Conservation (phyloP, 2,797 vertebrate genomes). For the Xiphorhynchus erythropygius region DNA sequence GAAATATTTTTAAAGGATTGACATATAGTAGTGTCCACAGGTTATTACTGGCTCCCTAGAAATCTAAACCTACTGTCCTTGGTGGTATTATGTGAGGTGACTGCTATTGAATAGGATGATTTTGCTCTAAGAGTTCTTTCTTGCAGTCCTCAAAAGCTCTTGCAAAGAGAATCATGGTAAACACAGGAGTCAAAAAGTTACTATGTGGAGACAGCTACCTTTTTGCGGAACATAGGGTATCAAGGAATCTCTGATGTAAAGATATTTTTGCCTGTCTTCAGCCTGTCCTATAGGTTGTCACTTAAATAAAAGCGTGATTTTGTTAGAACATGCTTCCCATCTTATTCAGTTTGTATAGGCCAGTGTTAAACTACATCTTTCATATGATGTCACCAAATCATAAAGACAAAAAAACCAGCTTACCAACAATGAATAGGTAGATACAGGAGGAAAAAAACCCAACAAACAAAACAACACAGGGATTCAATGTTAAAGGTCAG, state of each 20-base stretch:
- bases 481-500: background rate
- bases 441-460: background rate
- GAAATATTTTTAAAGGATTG: background rate
- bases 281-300: background rate
- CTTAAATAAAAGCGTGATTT: constrained; percentile 14
- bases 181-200: background rate
- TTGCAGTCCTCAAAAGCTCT: constrained; percentile 2
- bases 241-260: background rate
- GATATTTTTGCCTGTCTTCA: background rate
- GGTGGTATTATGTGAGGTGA: background rate
- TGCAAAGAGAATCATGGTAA: background rate
- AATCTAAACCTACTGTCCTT: constrained; percentile 15
- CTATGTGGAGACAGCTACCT: background rate
- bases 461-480: background rate
- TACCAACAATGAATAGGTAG: background rate
- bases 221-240: background rate
- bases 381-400: background rate
- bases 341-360: background rate
- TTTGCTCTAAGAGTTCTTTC: background rate
- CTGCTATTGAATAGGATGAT: background rate
- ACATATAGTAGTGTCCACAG: background rate
- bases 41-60: constrained; percentile 12
- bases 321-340: background rate
- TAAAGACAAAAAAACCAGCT: background rate
- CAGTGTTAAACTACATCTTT: background rate